Evolutionary conservation across 2,797 vertebrate species (phyloP).

Genomic region (Tympanoctomys barrerae): DNA sequence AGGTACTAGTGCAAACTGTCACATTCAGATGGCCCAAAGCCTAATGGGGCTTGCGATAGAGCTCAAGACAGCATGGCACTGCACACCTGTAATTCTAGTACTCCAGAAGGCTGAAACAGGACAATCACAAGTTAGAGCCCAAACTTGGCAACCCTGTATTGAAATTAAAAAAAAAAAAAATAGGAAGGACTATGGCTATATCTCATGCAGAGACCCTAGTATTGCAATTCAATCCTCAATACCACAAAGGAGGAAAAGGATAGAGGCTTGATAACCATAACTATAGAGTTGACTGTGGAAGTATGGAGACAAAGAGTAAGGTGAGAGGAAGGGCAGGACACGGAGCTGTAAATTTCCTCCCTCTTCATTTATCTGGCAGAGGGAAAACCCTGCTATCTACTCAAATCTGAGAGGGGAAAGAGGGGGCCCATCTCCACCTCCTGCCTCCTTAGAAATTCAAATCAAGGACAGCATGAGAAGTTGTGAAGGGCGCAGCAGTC

Average conservation of each 20-base stretch:
- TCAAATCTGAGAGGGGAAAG: not conserved
- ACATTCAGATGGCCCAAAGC: not conserved
- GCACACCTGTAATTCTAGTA: not conserved
- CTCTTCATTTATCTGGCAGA: not conserved
- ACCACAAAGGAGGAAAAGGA: not conserved
- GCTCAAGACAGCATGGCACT: not conserved
- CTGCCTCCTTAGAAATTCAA: not conserved
- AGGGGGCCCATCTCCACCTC: too few species aligned
- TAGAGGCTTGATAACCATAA: not conserved
- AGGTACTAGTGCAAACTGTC: not conserved
- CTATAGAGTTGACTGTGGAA: accelerated
- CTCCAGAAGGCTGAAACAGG: not conserved
- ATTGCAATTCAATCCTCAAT: not conserved
- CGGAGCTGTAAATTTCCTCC: not conserved
- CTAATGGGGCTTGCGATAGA: too few species aligned
- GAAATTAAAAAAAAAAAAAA: not conserved
- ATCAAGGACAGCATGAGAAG: slow-evolving; percentile 37
- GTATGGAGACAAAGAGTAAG: not conserved
- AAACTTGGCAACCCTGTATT: not conserved
- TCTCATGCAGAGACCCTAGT: not conserved
- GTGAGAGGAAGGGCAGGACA: not conserved
- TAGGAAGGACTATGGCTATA: not conserved
- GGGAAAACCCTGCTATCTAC: not conserved
- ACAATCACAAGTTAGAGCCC: not conserved
- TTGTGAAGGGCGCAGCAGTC: slow-evolving; percentile 68